phyloP scores from a whole-genome alignment of 1,140 invertebrate genomes.

The Ladona fulva region DNA sequence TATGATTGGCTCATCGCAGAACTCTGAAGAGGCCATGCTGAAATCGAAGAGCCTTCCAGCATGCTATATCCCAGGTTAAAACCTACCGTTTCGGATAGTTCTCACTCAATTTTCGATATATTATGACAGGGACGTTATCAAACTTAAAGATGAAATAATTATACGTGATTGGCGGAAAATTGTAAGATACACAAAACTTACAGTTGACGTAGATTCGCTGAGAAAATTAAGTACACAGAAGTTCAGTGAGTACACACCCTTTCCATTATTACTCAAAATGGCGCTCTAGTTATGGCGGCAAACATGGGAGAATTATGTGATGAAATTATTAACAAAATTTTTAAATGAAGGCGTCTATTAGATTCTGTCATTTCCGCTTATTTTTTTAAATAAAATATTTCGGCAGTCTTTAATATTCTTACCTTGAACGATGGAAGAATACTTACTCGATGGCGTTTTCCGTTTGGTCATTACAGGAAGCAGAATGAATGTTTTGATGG shows the following conservation, averaged over 20 bases:
- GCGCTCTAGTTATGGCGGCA: slow-evolving; percentile 1
- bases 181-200: not conserved
- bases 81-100: not conserved
- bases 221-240: not conserved
- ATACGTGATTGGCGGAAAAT: not conserved
- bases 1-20: not conserved
- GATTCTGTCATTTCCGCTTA: too few species aligned
- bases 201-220: not conserved
- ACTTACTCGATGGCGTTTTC: too few species aligned
- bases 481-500: too few species aligned
- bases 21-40: not conserved
- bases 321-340: not conserved
- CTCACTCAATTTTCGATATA: not conserved
- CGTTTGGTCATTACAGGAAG: too few species aligned
- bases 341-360: too few species aligned
- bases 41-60: not conserved
- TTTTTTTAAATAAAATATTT: too few species aligned
- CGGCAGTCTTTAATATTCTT: too few species aligned
- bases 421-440: too few species aligned
- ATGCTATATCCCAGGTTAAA: not conserved
- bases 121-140: not conserved
- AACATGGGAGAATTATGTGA: not conserved
- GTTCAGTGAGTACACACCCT: not conserved
- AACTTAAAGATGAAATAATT: not conserved
- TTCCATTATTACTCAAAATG: not conserved